These are phyloP conservation scores for Siphlonurus alternatus DNA, from an alignment of 2,888 invertebrate species.

Conservation along the genomic window DNA sequence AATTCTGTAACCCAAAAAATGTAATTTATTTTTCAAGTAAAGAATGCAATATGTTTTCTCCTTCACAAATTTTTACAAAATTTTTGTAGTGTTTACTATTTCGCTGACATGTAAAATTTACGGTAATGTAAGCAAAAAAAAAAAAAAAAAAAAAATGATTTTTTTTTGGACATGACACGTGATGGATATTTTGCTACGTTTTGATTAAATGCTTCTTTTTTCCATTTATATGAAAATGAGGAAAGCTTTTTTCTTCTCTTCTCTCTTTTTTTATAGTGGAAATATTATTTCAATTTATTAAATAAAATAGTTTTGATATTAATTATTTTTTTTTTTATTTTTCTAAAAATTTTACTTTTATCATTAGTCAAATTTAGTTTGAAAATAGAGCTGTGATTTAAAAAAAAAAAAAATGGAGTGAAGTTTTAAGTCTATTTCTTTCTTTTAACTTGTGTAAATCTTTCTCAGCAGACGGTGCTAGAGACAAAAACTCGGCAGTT, in stretches of 20 bases:
- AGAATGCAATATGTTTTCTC: not conserved
- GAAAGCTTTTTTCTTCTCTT: not conserved
- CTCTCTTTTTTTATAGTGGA: not conserved
- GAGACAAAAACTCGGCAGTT: not conserved
- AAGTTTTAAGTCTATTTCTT: too few relatives aligned
- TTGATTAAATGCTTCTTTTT: too few relatives aligned
- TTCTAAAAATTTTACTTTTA: not conserved
- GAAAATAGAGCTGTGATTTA: too few relatives aligned
- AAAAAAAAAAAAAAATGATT: too few relatives aligned
- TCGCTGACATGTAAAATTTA: not conserved
- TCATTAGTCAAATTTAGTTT: too few relatives aligned
- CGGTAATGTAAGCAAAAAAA: too few relatives aligned
- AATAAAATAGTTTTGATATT: not conserved
- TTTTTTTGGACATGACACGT: too few relatives aligned
- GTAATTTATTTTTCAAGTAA: not conserved
- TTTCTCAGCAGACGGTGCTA: not conserved
- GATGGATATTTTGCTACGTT: too few relatives aligned
- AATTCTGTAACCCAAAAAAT: not conserved
- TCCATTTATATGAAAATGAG: not conserved
- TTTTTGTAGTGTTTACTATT: not conserved
- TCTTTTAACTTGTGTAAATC: too few relatives aligned
- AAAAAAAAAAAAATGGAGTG: too few relatives aligned
- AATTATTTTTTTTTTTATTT: not conserved
- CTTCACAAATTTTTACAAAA: not conserved
- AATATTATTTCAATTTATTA: too few relatives aligned